These are phyloP conservation scores for Pedetes capensis DNA, from an alignment of 2,113 vertebrate species.

Conservation along the genomic window DNA sequence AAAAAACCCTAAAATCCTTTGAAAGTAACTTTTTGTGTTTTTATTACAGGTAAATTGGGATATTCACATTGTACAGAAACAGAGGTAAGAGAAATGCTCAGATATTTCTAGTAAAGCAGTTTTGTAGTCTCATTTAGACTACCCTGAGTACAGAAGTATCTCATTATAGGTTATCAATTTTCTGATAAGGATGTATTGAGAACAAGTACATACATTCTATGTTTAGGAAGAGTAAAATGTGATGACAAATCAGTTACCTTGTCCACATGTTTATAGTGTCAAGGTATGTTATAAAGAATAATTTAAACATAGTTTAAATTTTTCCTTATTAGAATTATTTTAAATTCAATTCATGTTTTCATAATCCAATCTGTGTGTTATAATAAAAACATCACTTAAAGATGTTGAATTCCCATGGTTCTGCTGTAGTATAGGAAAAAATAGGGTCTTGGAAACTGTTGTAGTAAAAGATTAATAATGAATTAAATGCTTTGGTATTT, in stretches of 20 bases:
- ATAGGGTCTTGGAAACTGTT: not conserved
- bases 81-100: conserved; percentile 88
- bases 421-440: not conserved
- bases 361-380: not conserved
- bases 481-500: conserved; percentile 22
- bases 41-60: conserved; percentile 87
- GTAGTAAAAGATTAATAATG: not conserved
- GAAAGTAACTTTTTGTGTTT: conserved; percentile 67
- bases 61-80: conserved; percentile 86
- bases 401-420: not conserved
- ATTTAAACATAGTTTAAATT: not conserved
- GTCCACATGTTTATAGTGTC: not conserved
- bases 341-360: not conserved
- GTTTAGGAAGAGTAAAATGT: conserved; percentile 34
- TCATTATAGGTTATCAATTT: not conserved
- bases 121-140: not conserved
- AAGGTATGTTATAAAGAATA: not conserved
- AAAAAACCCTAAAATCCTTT: conserved; percentile 3
- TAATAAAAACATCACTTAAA: not conserved
- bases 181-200: conserved; percentile 4
- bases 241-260: not conserved
- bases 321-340: not conserved
- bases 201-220: not conserved
- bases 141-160: not conserved
- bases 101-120: conserved; percentile 38